Conservation (phyloP, 1,140 invertebrate genomes). For the Gerris buenoi region DNA sequence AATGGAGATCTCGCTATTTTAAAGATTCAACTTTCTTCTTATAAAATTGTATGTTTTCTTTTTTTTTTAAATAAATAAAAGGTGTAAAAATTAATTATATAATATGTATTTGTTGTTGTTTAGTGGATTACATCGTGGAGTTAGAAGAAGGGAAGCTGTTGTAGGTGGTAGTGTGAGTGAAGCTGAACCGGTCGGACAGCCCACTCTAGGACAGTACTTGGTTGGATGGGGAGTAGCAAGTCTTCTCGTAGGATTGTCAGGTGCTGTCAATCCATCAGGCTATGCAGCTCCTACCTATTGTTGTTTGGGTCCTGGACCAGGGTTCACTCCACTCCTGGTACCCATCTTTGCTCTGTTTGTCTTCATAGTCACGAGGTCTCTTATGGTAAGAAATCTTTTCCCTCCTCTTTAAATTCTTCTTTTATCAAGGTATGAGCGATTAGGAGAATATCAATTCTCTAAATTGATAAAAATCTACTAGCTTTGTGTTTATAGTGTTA, state of each 20-base stretch:
- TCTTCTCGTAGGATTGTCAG: slow-evolving; percentile 79
- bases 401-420: no score
- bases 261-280: slow-evolving; percentile 71
- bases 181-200: slow-evolving; percentile 36
- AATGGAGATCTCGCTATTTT: no score
- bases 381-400: slow-evolving; percentile 45
- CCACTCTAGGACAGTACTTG: slow-evolving; percentile 72
- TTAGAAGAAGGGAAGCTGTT: slow-evolving; percentile 52
- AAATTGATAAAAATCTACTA: no score
- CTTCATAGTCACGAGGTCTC: slow-evolving; percentile 53
- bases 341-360: slow-evolving; percentile 56
- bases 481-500: no score
- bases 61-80: background rate
- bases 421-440: no score
- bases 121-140: slow-evolving; percentile 72
- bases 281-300: slow-evolving; percentile 71
- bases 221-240: slow-evolving; percentile 79
- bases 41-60: no score
- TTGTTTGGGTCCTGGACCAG: slow-evolving; percentile 61
- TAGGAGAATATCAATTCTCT: no score
- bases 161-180: slow-evolving; percentile 36
- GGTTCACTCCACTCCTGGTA: slow-evolving; percentile 63
- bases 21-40: no score
- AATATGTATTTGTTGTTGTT: slow-evolving; percentile 8
- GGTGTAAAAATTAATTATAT: background rate